phyloP scores from a whole-genome alignment of 2,797 vertebrate species.

The Pseudochirops cupreus region DNA sequence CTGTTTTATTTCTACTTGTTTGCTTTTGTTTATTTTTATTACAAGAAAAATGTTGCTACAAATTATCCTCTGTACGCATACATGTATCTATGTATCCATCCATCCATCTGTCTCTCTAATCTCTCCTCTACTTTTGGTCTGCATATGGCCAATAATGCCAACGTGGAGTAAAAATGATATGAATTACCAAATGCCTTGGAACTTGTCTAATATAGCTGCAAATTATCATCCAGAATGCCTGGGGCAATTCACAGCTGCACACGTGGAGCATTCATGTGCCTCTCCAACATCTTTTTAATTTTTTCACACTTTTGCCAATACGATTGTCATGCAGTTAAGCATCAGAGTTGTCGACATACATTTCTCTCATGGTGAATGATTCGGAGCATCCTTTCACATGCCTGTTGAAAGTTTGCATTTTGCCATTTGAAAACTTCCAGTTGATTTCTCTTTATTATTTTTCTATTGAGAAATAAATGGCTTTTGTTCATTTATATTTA shows the following conservation, averaged over 20 bases:
- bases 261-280: neutral
- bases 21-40: neutral
- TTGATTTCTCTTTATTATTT: neutral
- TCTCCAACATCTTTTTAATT: neutral
- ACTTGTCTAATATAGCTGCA: neutral
- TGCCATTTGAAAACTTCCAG: neutral
- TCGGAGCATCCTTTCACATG: neutral
- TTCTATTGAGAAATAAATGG: neutral
- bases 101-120: neutral
- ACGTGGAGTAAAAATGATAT: no score
- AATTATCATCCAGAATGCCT: neutral
- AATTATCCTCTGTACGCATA: neutral
- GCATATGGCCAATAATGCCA: neutral
- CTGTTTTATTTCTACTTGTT: neutral
- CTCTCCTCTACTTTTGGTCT: neutral
- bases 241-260: neutral
- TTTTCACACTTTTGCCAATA: neutral
- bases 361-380: neutral
- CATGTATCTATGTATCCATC: no score
- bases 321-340: neutral
- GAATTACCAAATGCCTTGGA: no score
- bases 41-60: neutral
- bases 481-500: neutral
- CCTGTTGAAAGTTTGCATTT: neutral
- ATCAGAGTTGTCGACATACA: neutral